phyloP scores from a whole-genome alignment of 1,140 invertebrate species.

The Magallana gigas region DNA sequence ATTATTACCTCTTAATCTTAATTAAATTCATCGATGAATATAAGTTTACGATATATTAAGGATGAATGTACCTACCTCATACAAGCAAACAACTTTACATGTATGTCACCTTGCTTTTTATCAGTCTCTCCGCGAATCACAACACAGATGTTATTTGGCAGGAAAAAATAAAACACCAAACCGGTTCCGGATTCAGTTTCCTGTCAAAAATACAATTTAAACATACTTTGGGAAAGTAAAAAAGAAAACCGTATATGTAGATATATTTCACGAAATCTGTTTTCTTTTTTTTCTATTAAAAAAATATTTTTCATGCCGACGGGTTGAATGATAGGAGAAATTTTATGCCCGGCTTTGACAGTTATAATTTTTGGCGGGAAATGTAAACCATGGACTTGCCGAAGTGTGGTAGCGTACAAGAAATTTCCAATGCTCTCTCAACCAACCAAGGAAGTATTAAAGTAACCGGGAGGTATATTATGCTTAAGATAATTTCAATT shows the following conservation, averaged over 20 bases:
- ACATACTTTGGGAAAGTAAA: no score
- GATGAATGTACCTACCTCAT: background rate
- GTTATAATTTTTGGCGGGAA: background rate
- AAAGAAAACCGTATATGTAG: no score
- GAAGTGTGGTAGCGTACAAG: background rate
- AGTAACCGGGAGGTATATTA: constrained; percentile 16
- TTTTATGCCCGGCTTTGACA: no score
- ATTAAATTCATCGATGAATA: background rate
- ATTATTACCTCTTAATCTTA: background rate
- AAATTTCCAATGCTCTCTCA: background rate
- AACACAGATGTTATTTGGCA: background rate
- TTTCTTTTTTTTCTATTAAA: no score
- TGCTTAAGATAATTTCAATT: background rate
- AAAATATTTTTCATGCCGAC: no score
- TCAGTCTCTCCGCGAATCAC: background rate
- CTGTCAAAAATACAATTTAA: no score
- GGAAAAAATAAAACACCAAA: background rate
- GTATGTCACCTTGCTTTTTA: background rate
- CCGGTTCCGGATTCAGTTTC: constrained; percentile 28
- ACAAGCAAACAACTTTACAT: background rate
- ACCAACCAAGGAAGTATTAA: background rate
- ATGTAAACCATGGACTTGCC: background rate
- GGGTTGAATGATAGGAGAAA: no score
- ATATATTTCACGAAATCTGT: no score
- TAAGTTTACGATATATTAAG: no score